phyloP scores from a whole-genome alignment of 2,888 invertebrate genomes.

The Andrena hattorfiana region DNA sequence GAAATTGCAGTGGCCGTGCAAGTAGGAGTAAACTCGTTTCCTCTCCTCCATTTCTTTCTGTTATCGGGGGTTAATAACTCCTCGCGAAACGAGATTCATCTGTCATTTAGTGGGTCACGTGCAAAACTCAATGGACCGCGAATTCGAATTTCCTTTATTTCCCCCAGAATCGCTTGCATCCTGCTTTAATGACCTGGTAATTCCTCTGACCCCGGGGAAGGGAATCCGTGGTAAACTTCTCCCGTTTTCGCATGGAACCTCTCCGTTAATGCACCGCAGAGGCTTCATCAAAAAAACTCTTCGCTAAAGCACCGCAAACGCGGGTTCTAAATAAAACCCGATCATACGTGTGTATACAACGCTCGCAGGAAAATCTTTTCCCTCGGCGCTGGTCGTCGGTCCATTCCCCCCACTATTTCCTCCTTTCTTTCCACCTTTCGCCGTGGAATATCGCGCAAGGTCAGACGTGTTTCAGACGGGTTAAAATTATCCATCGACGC shows the following conservation, averaged over 20 bases:
- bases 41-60: conserved; percentile 5
- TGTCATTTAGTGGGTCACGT: background rate
- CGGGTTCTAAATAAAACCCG: background rate
- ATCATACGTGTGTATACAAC: background rate
- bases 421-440: background rate
- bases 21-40: conserved; percentile 12
- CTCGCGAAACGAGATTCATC: background rate
- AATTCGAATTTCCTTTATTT: background rate
- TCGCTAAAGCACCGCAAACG: background rate
- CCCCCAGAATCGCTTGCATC: background rate
- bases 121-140: background rate
- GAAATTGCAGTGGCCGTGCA: conserved; percentile 29
- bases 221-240: background rate
- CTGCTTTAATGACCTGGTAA: background rate
- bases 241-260: background rate
- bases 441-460: conserved; percentile 35
- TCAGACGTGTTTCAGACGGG: conserved; percentile 47
- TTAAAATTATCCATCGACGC: conserved; percentile 58
- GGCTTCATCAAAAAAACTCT: background rate
- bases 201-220: background rate
- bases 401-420: background rate
- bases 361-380: background rate
- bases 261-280: background rate
- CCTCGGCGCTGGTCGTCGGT: too few species aligned
- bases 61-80: conserved; percentile 10